These are phyloP conservation scores for Porphyrio hochstetteri DNA, from an alignment of 2,113 vertebrate species.

Conservation along the genomic window DNA sequence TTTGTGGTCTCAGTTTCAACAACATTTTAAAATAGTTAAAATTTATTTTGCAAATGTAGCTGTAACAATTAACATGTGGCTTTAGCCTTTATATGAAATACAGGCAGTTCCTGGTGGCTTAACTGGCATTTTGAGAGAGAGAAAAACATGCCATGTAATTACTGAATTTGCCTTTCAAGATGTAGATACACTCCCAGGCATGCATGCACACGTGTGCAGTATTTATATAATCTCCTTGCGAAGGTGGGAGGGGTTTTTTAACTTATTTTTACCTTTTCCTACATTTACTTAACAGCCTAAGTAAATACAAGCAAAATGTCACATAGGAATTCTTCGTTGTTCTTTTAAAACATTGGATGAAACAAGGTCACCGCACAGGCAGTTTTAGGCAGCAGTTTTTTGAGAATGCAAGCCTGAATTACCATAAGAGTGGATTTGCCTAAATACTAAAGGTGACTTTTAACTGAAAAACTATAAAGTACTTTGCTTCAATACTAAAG, in stretches of 20 bases:
- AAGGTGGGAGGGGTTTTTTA: background rate
- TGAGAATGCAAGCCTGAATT: slow-evolving; percentile 7
- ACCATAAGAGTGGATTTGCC: slow-evolving; percentile 18
- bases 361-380: background rate
- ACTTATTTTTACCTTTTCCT: background rate
- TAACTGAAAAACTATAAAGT: slow-evolving; percentile 55
- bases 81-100: background rate
- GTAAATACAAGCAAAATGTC: background rate
- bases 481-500: slow-evolving; percentile 39
- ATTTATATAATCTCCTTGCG: background rate
- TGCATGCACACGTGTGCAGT: fast-evolving
- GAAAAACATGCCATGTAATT: background rate
- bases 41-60: background rate
- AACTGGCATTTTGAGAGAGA: background rate
- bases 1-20: background rate
- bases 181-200: background rate
- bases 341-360: background rate
- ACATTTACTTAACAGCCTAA: background rate
- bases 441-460: slow-evolving; percentile 64
- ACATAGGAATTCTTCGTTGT: background rate
- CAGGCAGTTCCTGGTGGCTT: background rate
- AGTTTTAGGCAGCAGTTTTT: background rate
- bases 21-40: background rate
- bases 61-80: background rate
- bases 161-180: background rate